Percentiles rank a stretch among this genome's conserved stretches.
phyloP scores from a whole-genome alignment of 2,888 invertebrate genomes.

The Galerucella calmariensis region DNA sequence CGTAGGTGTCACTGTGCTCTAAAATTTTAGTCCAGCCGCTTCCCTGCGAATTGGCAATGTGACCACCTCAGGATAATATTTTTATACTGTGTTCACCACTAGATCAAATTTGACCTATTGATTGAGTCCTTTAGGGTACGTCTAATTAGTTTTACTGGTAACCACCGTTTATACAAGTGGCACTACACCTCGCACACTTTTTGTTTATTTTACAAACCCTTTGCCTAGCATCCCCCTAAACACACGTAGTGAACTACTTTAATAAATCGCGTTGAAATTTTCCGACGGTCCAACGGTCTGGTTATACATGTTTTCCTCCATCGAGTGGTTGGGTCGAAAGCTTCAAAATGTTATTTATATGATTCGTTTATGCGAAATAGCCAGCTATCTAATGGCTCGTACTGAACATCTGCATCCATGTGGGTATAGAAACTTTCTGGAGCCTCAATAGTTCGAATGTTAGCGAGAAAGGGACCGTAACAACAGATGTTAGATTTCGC shows the following conservation, averaged over 20 bases:
- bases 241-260: slow-evolving; percentile 52
- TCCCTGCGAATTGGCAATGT: too few species aligned
- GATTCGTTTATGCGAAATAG: slow-evolving; percentile 31
- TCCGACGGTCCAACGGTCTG: slow-evolving; percentile 48
- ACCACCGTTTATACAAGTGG: too few species aligned
- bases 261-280: slow-evolving; percentile 53
- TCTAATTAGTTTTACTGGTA: too few species aligned
- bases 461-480: slow-evolving; percentile 5
- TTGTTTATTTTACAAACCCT: too few species aligned
- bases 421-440: slow-evolving; percentile 13
- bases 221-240: too few species aligned
- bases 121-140: too few species aligned
- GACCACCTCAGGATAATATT: too few species aligned
- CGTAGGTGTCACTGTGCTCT: too few species aligned
- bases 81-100: too few species aligned
- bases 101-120: too few species aligned
- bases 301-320: slow-evolving; percentile 28
- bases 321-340: slow-evolving; percentile 2
- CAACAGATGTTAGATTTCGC: slow-evolving; percentile 14
- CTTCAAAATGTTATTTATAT: slow-evolving; percentile 31
- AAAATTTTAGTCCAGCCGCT: too few species aligned
- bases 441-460: slow-evolving; percentile 19
- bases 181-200: too few species aligned
- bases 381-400: slow-evolving; percentile 32
- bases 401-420: slow-evolving; percentile 24